Conservation (phyloP, 2,888 invertebrate genomes). For the Lasioglossum leucozonium region DNA sequence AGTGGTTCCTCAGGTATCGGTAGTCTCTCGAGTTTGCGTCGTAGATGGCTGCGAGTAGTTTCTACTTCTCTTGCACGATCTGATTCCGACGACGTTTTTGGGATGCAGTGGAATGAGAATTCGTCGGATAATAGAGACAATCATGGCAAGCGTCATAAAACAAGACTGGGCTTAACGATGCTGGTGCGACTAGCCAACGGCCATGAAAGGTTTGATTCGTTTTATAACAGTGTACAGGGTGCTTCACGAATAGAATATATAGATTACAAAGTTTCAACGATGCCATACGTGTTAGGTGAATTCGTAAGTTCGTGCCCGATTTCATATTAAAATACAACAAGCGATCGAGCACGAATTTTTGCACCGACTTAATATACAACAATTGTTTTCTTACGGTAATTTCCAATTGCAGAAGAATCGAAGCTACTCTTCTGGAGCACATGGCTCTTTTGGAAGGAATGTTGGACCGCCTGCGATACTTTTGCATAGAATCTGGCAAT, state of each 20-base stretch:
- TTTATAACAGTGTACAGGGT: background rate
- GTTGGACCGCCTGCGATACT: constrained; percentile 88
- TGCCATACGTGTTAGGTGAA: background rate
- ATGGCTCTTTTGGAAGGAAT: constrained; percentile 90
- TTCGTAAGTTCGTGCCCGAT: background rate
- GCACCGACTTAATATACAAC: too few relatives aligned
- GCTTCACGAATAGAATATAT: background rate
- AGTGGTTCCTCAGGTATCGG: constrained; percentile 78
- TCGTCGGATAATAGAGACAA: constrained; percentile 66
- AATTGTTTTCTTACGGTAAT: too few relatives aligned
- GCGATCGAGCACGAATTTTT: too few relatives aligned
- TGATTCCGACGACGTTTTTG: constrained; percentile 81
- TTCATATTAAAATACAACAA: too few relatives aligned
- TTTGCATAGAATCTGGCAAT: constrained; percentile 74
- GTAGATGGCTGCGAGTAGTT: constrained; percentile 86
- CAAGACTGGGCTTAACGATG: constrained; percentile 89
- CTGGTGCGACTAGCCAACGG: constrained; percentile 87
- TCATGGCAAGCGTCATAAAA: constrained; percentile 81
- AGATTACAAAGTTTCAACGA: too few relatives aligned
- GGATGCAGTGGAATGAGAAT: constrained; percentile 75
- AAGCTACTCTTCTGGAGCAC: constrained; percentile 92
- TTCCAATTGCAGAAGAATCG: constrained; percentile 86
- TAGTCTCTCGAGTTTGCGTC: constrained; percentile 86
- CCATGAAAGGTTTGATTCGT: constrained; percentile 84
- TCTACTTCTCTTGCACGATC: constrained; percentile 86